Percentiles rank a stretch among this genome's conserved stretches.
phyloP scores from a whole-genome alignment of 2,113 vertebrate species.

The Gasterosteus aculeatus region DNA sequence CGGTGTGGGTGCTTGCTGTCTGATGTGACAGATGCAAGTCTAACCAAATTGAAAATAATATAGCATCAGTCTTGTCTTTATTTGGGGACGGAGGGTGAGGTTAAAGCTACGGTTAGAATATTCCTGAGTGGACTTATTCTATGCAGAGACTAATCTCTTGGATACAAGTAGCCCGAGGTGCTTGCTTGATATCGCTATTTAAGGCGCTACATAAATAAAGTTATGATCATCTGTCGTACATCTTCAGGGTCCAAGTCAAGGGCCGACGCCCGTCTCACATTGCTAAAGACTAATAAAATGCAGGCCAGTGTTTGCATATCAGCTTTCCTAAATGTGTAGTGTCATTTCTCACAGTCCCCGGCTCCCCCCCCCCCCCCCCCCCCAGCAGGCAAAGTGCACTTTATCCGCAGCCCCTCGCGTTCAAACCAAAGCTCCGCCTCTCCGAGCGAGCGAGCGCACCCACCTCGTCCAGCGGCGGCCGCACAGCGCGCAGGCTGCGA shows the following conservation, averaged over 20 bases:
- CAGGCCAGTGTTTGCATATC: not conserved
- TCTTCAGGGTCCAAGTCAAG: not conserved
- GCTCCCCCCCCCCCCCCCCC: too few species aligned
- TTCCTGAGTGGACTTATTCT: too few species aligned
- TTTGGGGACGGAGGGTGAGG: not conserved
- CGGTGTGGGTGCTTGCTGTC: not conserved
- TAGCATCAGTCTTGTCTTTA: not conserved
- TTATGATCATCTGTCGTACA: not conserved
- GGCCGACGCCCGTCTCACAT: not conserved
- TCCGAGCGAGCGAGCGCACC: slow-evolving; percentile 63
- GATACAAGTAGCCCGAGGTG: too few species aligned
- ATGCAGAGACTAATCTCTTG: too few species aligned
- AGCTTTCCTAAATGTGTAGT: slow-evolving; percentile 8
- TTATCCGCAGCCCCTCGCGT: slow-evolving; percentile 75
- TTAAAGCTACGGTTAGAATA: too few species aligned
- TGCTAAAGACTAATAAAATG: not conserved
- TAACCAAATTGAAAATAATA: not conserved
- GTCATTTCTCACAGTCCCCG: slow-evolving; percentile 24
- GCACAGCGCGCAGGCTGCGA: slow-evolving; percentile 51
- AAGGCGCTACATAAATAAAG: too few species aligned
- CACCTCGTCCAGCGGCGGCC: slow-evolving; percentile 63
- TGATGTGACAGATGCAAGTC: not conserved
- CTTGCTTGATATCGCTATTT: too few species aligned
- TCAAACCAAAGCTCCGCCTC: slow-evolving; percentile 75
- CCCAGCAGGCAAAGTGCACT: slow-evolving; percentile 57